Base-by-base conservation (phyloP, 2,113 vertebrate genomes). In the Perca schrenkii region DNA sequence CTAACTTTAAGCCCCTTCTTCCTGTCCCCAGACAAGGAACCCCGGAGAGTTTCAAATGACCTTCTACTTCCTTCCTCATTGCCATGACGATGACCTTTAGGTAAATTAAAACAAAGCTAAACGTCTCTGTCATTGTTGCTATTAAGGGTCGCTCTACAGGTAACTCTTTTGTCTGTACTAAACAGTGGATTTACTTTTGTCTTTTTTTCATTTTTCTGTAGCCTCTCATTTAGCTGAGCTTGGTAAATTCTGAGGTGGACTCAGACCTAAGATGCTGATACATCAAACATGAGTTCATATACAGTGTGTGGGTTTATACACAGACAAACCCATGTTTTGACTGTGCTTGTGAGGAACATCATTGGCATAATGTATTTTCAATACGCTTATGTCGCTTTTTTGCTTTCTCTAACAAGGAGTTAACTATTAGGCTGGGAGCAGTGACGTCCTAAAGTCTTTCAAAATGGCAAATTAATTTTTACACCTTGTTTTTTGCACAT, bases 11-110 rank as follows among this genome's bases (percentile, higher is more conserved):
- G 21, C 22, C 17, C 19, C 25, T 47, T 62, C 10, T 53, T 74
- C 49, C 34, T 75, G 50, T 84, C 64, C 62, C 49, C 34, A 34
- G 34, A 40, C 40, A 40, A 40, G 40, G 40, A 40, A 40, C 40
- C 40, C 8, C 40, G n/a, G 40, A 72, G 65, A 65, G 57, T 36
- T 61, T 2, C 1, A 40, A 58, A 43, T 53, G 58, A 74, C 70
- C 63, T 71, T 75, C 28, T 36, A 43, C 67, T 80, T 63, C 54
- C 57, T 62, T 66, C 74, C 28, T 76, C 54, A 66, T 85, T 22
- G 3, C 43, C 79, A 90, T 86, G 65, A 67, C 57, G 4, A 83
- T 77, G 71, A 21, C 69, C 64, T 77, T 85, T 40, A 31, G 31
- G 28, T 0, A 19, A 74, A 82, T 86, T 58, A 68, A 81, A 81